A percentile compares a stretch with the other conserved stretches of the same genome.
phyloP scores from a whole-genome alignment of 2,113 vertebrate species.

The Cichladusa arquata region DNA sequence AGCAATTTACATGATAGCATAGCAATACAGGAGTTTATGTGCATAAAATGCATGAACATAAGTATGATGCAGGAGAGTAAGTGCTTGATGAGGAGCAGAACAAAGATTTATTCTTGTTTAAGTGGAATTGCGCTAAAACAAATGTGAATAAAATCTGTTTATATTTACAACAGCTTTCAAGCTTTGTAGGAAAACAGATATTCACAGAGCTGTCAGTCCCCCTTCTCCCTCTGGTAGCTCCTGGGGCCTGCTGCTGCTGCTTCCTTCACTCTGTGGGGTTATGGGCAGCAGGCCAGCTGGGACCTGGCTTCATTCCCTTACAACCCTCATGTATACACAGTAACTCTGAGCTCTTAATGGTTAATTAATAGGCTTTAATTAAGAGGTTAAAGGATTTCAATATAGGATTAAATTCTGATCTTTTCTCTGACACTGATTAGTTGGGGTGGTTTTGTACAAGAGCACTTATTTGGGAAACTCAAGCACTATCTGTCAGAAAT shows the following conservation, averaged over 20 bases:
- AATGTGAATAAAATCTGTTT: background rate
- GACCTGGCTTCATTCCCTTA: background rate
- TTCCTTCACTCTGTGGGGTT: background rate
- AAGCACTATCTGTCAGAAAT: background rate
- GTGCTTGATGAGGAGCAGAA: background rate
- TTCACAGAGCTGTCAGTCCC: background rate
- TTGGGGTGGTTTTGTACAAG: background rate
- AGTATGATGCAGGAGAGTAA: background rate
- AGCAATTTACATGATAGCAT: background rate
- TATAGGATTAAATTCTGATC: background rate
- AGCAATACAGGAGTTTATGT: background rate
- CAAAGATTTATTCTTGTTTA: background rate
- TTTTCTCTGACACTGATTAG: background rate
- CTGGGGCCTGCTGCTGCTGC: background rate
- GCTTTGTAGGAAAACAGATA: background rate
- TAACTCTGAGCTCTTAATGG: background rate
- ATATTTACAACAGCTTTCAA: background rate
- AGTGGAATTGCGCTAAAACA: background rate
- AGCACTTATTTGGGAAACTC: background rate
- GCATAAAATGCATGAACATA: background rate
- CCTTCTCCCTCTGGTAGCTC: background rate
- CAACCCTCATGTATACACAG: background rate
- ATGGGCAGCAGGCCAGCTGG: background rate
- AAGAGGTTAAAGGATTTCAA: conserved; percentile 7
- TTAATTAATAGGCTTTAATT: conserved; percentile 28